Evolutionary conservation across 1,140 invertebrate species (phyloP), one percentile per base, ranked within the genome.

Genomic region (Tyrophagus putrescentiae): DNA sequence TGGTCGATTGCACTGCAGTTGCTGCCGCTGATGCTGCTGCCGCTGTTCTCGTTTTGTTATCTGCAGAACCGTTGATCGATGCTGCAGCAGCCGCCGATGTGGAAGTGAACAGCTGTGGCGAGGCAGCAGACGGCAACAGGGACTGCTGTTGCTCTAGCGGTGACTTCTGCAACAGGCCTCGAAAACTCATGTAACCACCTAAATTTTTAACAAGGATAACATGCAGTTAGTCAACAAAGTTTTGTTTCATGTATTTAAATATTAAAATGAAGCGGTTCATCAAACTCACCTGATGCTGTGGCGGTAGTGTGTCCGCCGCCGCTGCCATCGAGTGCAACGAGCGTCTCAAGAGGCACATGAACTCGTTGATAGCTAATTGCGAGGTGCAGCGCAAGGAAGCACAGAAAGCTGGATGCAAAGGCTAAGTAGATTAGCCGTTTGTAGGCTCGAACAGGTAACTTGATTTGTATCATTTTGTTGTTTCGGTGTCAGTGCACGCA

Each of bases 351-450:
- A 9, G 52, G 52, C 13, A 54, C 25, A 32, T 32, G 1, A 39
- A 29, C 57, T 23, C 41, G 21, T 27, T 27, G 41, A 23, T 64
- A 53, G 25, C 54, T 62, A 18, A 36, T 60, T 1, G 65, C 61
- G 16, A 70, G 36, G 36, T 65, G 65, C 54, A 72, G 69, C 21
- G 68, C 66, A 7, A 70, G 48, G 54, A 69, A 72, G 41, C 71
- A 72, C 27, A 72, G 61, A 61, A 67, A 71, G 31, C 66, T 70
- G 68, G 70, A 72, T 11, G 70, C 60, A 56, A 67, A 65, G 7
- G 68, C 64, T 7, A 70, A 50, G 45, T 69, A 69, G 3, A 67
- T 59, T 9, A 68, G 59, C 50, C 63, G 63, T 45, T 63, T 65
- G 18, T 68, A 58, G 25, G 65, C 62, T 48, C 67, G 57, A 13